phyloP scores from a whole-genome alignment of 1,140 invertebrate genomes.

The Popillia japonica region DNA sequence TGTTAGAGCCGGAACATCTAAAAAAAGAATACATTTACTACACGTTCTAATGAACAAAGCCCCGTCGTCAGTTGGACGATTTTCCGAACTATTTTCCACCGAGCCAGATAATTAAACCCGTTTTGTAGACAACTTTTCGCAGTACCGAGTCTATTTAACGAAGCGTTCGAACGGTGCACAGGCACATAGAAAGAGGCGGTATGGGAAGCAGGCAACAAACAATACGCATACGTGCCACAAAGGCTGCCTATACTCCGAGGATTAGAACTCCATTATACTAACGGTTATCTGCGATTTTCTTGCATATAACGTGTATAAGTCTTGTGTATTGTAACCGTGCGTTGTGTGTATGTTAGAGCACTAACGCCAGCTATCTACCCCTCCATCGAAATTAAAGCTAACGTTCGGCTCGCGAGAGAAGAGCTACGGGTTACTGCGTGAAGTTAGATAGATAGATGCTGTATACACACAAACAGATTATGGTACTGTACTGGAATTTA shows the following conservation, averaged over 20 bases:
- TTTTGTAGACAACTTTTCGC: constrained; percentile 6
- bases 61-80: background rate
- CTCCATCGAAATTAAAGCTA: constrained; percentile 6
- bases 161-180: background rate
- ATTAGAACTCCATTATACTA: constrained; percentile 31
- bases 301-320: background rate
- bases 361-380: constrained; percentile 2
- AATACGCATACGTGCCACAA: constrained; percentile 13
- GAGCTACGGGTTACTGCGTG: background rate
- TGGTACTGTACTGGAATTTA: constrained; percentile 6
- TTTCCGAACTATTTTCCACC: constrained; percentile 31
- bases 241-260: constrained; percentile 32
- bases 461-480: background rate
- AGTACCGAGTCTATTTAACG: background rate
- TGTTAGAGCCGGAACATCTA: background rate
- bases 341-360: background rate
- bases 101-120: constrained; percentile 11
- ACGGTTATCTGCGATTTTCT: constrained; percentile 23
- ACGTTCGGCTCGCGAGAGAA: background rate
- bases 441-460: constrained; percentile 15
- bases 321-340: background rate
- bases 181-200: background rate
- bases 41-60: constrained; percentile 9
- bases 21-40: background rate
- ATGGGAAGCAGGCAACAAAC: constrained; percentile 18